Conservation (phyloP, 2,797 vertebrate genomes). For the Thunnus albacares region DNA sequence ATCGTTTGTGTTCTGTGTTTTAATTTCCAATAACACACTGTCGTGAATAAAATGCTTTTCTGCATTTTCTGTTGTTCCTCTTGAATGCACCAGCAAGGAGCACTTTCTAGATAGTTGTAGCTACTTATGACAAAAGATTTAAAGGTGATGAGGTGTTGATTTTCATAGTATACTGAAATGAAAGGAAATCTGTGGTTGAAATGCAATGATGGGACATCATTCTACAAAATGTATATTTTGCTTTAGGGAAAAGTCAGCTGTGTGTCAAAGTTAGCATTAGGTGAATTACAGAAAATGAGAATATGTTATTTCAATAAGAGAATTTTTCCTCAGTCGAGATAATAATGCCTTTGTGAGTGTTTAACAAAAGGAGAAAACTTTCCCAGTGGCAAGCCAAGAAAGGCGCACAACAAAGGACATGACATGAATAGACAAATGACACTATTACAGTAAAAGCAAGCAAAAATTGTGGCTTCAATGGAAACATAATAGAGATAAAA, state of each 20-base stretch:
- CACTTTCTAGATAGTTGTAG: background rate
- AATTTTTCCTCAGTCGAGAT: background rate
- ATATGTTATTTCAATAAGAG: background rate
- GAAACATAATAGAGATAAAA: background rate
- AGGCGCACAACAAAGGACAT: background rate
- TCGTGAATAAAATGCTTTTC: background rate
- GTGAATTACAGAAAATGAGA: background rate
- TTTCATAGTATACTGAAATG: background rate
- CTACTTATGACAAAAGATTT: background rate
- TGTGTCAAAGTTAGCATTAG: background rate
- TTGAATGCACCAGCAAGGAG: background rate
- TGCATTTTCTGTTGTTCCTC: background rate
- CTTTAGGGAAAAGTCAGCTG: background rate
- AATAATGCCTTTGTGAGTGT: background rate
- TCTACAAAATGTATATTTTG: background rate
- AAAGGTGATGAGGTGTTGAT: background rate
- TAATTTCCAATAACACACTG: background rate
- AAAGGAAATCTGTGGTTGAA: background rate
- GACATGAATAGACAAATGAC: background rate
- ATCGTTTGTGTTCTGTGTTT: background rate
- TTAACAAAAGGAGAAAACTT: background rate
- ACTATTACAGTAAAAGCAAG: background rate
- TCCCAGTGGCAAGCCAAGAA: conserved; percentile 2
- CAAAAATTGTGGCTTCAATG: background rate
- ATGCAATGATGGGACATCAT: background rate